Base-by-base conservation (phyloP, 2,113 vertebrate genomes). In the Typhlomys cinereus region DNA sequence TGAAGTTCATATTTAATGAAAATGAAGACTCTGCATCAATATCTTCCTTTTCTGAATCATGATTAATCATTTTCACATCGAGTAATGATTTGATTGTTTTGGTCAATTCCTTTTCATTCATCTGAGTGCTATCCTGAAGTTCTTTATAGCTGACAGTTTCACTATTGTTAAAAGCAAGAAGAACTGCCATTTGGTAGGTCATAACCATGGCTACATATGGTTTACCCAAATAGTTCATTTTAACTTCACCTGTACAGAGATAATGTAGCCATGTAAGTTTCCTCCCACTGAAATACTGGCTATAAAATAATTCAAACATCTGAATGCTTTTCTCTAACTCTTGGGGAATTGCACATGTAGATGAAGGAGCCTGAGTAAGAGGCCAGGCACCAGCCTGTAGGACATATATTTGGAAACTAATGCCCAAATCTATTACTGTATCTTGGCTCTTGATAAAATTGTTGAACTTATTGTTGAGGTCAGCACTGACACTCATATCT, bases 231-330 rank as follows among this genome's bases (percentile, higher is more conserved):
- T 99, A 99, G 97, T 99, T 99, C 99, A 99, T 99, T 98, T 99
- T 99, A 91, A 99, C 99, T 97, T 99, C 99, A 93, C 99, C 99
- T 99, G 99, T 99, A 98, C 99, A 99, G 94, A 99, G 99, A 97
- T 99, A 99, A 97, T 99, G 99, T 94, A 99, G 98, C 99, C 99
- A 99, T 41, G 99, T 99, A 95, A 99, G 98, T 97, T 99, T 99
- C 96, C 99, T 98, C 96, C 99, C 99, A 96, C 99, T 99, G 99
- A 99, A 99, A 98, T 99, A 99, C 93, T 99, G 99, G 97, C 99
- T 99, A 98, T 99, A 99, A 99, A 99, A 99, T 98, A 99, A 98
- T 98, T 99, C 99, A 98, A 99, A 99, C 99, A 99, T 99, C 97
- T 99, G 99, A 97, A 99, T 99, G 95, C 99, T 99, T 98, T 99